These are phyloP conservation scores for Lytechinus variegatus DNA, from an alignment of 35 echinoderm and acorn worm genomes.

Conservation along the genomic window DNA sequence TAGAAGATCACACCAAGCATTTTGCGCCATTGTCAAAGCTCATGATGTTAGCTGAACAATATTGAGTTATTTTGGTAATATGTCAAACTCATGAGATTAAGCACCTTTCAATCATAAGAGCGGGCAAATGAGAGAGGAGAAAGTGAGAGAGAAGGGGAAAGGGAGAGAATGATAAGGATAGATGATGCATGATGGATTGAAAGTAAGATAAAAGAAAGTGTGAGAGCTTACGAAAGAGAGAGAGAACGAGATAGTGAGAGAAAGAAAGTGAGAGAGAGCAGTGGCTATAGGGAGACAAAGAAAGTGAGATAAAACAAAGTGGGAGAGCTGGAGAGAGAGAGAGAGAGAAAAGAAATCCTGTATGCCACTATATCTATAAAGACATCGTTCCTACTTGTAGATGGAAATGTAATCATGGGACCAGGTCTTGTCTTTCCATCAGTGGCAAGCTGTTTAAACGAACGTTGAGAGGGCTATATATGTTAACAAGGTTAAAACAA, in stretches of 20 bases:
- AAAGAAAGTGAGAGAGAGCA: background rate
- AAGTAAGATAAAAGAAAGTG: too few species aligned
- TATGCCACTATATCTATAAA: background rate
- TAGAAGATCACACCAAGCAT: too few species aligned
- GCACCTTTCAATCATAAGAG: too few species aligned
- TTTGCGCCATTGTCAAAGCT: too few species aligned
- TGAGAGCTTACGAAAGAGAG: too few species aligned
- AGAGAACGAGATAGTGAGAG: background rate
- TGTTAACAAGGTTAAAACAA: background rate
- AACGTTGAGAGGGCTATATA: background rate
- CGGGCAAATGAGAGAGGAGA: too few species aligned
- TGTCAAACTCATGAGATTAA: too few species aligned
- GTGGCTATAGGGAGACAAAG: background rate
- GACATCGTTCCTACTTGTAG: background rate
- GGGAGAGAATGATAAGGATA: too few species aligned
- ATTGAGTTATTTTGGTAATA: too few species aligned
- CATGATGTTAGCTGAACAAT: too few species aligned
- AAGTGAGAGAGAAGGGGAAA: too few species aligned
- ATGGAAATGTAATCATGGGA: slow-evolving; percentile 21
- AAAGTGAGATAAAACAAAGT: background rate
- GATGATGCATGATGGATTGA: too few species aligned
- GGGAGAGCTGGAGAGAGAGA: background rate
- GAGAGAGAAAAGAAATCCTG: background rate
- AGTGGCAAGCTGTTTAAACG: slow-evolving; percentile 20
- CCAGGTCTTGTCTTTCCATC: background rate